Evolutionary conservation across 2,797 vertebrate genomes (phyloP).

Genomic region (Triplophysa yarkandensis): DNA sequence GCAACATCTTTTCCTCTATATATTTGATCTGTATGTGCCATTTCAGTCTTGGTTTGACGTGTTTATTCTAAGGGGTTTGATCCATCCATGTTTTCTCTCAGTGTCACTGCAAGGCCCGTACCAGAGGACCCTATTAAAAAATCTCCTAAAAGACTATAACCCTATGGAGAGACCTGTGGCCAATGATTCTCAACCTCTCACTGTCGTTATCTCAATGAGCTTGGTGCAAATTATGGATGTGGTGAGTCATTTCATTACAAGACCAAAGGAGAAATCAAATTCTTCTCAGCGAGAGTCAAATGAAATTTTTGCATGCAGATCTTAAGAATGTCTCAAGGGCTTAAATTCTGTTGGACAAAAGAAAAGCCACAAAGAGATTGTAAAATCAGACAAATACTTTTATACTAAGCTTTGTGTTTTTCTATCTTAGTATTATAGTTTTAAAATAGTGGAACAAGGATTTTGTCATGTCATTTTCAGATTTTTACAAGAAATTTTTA

Average conservation of each 20-base stretch:
- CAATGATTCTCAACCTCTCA: slow-evolving; percentile 92
- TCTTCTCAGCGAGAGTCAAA: no score
- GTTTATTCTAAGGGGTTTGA: not conserved
- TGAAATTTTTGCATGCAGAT: no score
- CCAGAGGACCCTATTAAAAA: slow-evolving; percentile 92
- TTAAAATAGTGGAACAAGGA: no score
- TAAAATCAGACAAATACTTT: no score
- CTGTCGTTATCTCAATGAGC: slow-evolving; percentile 87
- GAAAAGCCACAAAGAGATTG: no score
- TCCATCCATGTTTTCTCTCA: slow-evolving; percentile 56
- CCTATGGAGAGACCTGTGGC: slow-evolving; percentile 91
- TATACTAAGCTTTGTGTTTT: no score
- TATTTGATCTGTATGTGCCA: not conserved
- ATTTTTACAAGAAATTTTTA: no score
- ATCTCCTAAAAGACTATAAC: slow-evolving; percentile 95
- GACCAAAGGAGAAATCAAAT: not conserved
- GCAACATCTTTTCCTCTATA: no score
- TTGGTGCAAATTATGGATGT: slow-evolving; percentile 97
- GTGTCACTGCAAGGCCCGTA: slow-evolving; percentile 93
- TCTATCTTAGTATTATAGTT: no score
- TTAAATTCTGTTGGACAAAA: no score
- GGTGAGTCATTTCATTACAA: slow-evolving; percentile 74
- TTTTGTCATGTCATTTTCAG: no score
- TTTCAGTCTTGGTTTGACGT: not conserved
- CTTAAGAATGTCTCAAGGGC: no score